Conservation (phyloP, 2,113 vertebrate species). For the Centrocercus urophasianus region DNA sequence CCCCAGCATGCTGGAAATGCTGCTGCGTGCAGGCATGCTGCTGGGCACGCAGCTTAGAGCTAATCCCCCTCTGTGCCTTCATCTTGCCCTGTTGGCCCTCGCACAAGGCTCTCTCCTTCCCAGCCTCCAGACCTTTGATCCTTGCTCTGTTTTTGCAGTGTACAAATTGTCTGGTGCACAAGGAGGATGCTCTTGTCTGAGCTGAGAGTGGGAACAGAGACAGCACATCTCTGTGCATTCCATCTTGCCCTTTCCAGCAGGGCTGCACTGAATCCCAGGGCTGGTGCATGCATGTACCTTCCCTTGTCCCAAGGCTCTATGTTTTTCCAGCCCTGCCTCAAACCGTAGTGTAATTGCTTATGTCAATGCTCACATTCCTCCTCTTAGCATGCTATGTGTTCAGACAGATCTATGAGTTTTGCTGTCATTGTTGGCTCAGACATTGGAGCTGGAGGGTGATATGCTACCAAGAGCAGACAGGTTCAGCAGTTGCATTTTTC, state of each 20-base stretch:
- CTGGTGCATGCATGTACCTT: background rate
- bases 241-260: background rate
- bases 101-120: background rate
- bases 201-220: too few species aligned
- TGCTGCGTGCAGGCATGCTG: rapidly evolving
- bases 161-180: rapidly evolving
- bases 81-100: background rate
- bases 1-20: background rate
- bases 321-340: background rate
- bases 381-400: background rate
- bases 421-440: background rate
- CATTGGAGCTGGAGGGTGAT: rapidly evolving
- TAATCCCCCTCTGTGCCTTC: background rate
- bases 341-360: background rate
- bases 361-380: rapidly evolving
- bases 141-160: background rate
- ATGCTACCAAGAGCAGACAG: background rate
- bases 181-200: background rate
- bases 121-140: background rate
- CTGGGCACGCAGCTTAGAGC: background rate
- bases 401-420: background rate
- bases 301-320: background rate
- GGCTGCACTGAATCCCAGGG: background rate
- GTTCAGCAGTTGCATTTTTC: background rate
- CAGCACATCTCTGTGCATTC: too few species aligned